Percentiles rank a stretch among this genome's conserved stretches.
Conservation (phyloP, 2,888 invertebrate species). For the Drosophila algonquin region DNA sequence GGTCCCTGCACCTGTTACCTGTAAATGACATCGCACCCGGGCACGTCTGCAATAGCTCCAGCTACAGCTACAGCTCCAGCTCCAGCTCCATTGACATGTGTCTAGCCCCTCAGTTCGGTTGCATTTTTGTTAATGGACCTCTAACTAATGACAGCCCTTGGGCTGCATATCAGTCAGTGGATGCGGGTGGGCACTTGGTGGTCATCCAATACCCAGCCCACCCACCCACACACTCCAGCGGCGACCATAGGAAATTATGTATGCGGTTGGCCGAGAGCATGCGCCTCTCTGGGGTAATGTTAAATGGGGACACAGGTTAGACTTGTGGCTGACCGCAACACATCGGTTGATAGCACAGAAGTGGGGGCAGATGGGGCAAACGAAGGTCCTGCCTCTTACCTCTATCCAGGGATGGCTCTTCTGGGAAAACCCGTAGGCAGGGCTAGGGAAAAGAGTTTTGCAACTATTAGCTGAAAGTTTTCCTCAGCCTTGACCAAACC, state of each 20-base stretch:
- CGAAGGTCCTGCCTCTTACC: neutral
- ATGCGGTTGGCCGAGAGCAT: constrained; percentile 39
- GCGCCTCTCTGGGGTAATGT: constrained; percentile 17
- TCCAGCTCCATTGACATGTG: constrained; percentile 46
- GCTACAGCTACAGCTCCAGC: neutral
- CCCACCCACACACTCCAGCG: constrained; percentile 24
- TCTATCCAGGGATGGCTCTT: too few species aligned
- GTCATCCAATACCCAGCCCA: neutral
- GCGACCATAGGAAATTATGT: constrained; percentile 57
- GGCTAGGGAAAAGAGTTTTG: too few species aligned
- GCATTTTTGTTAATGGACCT: constrained; percentile 72
- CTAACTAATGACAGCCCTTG: constrained; percentile 63
- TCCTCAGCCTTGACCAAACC: too few species aligned
- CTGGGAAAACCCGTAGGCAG: too few species aligned
- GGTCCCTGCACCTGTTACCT: constrained; percentile 75
- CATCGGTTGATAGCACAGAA: constrained; percentile 33
- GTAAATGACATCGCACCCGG: constrained; percentile 58
- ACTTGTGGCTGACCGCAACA: constrained; percentile 37
- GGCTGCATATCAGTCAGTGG: constrained; percentile 42
- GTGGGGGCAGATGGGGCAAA: constrained; percentile 5
- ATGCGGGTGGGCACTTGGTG: too few species aligned
- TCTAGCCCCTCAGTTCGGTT: constrained; percentile 34
- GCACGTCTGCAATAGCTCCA: neutral
- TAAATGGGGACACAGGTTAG: constrained; percentile 24
- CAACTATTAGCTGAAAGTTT: too few species aligned